phyloP scores from a whole-genome alignment of 2,797 vertebrate species.

The Furcifer pardalis region DNA sequence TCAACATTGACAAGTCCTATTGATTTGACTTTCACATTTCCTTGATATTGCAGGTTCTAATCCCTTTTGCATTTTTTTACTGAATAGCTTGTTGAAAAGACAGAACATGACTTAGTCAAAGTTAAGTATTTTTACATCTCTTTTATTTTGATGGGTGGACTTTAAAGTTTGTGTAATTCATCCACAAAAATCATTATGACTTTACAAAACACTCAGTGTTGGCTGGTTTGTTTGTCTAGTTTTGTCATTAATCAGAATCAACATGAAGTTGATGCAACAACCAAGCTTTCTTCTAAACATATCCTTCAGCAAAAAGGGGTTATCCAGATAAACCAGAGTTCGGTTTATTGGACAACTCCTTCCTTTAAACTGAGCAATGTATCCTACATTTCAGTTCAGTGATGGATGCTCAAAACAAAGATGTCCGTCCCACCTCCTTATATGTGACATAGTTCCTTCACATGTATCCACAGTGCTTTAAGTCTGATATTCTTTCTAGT shows the following conservation, averaged over 20 bases:
- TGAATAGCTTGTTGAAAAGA: neutral
- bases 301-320: neutral
- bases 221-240: neutral
- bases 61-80: constrained; percentile 6
- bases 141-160: neutral
- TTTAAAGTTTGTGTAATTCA: neutral
- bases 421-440: too few relatives aligned
- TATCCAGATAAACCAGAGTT: neutral
- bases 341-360: neutral
- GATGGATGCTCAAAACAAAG: neutral
- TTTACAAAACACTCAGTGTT: neutral
- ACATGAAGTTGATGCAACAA: neutral
- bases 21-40: constrained; percentile 54
- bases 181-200: neutral
- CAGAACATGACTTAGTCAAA: neutral
- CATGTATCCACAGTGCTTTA: neutral
- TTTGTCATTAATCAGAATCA: too few relatives aligned
- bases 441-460: neutral
- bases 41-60: neutral
- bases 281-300: neutral
- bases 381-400: neutral
- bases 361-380: neutral
- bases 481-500: neutral
- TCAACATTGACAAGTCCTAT: constrained; percentile 39
- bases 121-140: neutral